Evolutionary conservation across 2,797 vertebrate species (phyloP).

Genomic region (Arctocebus calabarensis): DNA sequence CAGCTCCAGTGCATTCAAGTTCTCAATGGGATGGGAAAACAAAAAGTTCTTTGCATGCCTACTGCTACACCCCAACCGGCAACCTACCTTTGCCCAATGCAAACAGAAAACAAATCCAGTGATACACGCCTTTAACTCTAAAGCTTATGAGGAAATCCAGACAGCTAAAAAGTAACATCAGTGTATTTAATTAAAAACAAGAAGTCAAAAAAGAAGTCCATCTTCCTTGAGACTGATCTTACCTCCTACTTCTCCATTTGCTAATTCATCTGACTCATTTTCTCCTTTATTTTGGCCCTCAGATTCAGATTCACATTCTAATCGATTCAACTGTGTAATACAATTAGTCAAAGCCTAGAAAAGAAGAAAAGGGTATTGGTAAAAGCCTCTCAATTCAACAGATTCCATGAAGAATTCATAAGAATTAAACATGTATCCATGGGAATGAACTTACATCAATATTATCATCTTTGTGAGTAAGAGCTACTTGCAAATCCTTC

Average conservation of each 20-base stretch:
- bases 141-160: background rate
- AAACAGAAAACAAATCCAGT: background rate
- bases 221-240: background rate
- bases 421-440: background rate
- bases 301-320: conserved; percentile 88
- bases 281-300: conserved; percentile 82
- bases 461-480: conserved; percentile 95
- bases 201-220: background rate
- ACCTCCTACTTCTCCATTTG: conserved; percentile 94
- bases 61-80: background rate
- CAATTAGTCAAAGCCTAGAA: conserved; percentile 95
- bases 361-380: conserved; percentile 60
- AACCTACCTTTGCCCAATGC: background rate
- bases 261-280: conserved; percentile 87
- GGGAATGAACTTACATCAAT: conserved; percentile 90
- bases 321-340: conserved; percentile 92
- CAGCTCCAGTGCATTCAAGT: too few species aligned
- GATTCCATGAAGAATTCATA: background rate
- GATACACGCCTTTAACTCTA: background rate
- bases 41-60: too few species aligned
- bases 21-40: background rate
- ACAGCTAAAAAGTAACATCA: background rate
- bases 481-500: conserved; percentile 93
- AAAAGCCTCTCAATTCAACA: background rate
- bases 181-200: background rate